A percentile compares a stretch with the other conserved stretches of the same genome.
Conservation (phyloP, 2,888 invertebrate species). For the Nymphalis polychloros region DNA sequence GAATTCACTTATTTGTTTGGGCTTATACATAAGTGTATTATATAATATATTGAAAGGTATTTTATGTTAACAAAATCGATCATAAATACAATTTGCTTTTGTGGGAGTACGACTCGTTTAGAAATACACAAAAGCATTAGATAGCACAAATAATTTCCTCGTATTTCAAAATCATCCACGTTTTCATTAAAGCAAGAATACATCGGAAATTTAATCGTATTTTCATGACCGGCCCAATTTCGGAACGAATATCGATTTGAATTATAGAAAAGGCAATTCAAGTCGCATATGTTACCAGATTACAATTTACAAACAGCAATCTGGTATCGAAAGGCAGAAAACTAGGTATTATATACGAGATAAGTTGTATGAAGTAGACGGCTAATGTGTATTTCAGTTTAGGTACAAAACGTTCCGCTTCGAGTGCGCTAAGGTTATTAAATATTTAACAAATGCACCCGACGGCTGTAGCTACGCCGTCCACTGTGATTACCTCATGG, state of each 20-base stretch:
- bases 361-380: slow-evolving; percentile 30
- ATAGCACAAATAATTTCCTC: background rate
- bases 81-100: too few species aligned
- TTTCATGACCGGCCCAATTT: slow-evolving; percentile 32
- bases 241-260: slow-evolving; percentile 33
- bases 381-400: slow-evolving; percentile 44
- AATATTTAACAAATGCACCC: slow-evolving; percentile 67
- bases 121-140: too few species aligned
- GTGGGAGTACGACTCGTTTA: too few species aligned
- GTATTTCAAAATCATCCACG: background rate
- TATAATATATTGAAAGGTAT: too few species aligned
- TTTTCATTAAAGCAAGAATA: background rate
- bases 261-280: slow-evolving; percentile 34
- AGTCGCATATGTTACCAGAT: slow-evolving; percentile 37
- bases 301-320: slow-evolving; percentile 35
- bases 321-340: slow-evolving; percentile 35
- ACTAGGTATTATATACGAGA: slow-evolving; percentile 35
- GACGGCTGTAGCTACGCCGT: slow-evolving; percentile 47
- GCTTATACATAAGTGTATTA: too few species aligned
- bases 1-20: too few species aligned
- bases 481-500: slow-evolving; percentile 54
- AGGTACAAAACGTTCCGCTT: slow-evolving; percentile 36
- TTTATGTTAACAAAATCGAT: too few species aligned
- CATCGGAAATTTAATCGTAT: slow-evolving; percentile 17
- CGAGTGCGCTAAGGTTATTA: slow-evolving; percentile 57